Base-by-base conservation (phyloP, 2,113 vertebrate genomes). In the Oncorhynchus gorbuscha region DNA sequence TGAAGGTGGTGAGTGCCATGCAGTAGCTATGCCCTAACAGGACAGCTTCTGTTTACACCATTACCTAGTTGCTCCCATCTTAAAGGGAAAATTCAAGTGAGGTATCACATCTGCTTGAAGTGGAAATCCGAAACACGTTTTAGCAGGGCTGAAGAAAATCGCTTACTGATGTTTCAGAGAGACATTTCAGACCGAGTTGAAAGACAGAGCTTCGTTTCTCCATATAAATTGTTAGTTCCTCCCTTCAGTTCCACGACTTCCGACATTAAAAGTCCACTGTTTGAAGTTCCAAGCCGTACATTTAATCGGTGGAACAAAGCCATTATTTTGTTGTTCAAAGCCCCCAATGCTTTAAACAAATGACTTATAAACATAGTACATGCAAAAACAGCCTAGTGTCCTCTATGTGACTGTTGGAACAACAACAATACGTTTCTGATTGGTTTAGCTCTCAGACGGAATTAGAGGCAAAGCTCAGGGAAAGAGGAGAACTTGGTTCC, bases 281-380 rank as follows among this genome's bases (percentile, higher is more conserved):
- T 70, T 70, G 26, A 70, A 45, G 32, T 35, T 35, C 8, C 30
- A 69, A 32, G 28, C 35, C 22, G 35, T 39, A 32, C 35, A 70
- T 70, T 45, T 48, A 51, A 70, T 70, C 69, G 22, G 22, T 70
- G 69, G 18, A 70, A 49, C 45, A 22, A 70, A 70, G n/a, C 14
- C 45, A 70, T 67, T 67, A 28, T 26, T 30, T 67, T 28, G 59
- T 22, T 24, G 13, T 62, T 62, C 59, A 62, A n/a, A 22, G 59
- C 59, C n/a, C n/a, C 20, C 59, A 55, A 55, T 62, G 59, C n/a
- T 22, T 62, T 62, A 62, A 22, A 62, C 59, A 62, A 62, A n/a
- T 62, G 59, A 13, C 18, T n/a, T 24, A 8, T 62, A 62, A 3
- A 3, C 30, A 69, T 69, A 7, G 11, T 11, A 28, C 3, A 18